A percentile compares a stretch with the other conserved stretches of the same genome.
Evolutionary conservation across 2,797 vertebrate genomes (phyloP).

Genomic region (Eurystomus glaucurus): DNA sequence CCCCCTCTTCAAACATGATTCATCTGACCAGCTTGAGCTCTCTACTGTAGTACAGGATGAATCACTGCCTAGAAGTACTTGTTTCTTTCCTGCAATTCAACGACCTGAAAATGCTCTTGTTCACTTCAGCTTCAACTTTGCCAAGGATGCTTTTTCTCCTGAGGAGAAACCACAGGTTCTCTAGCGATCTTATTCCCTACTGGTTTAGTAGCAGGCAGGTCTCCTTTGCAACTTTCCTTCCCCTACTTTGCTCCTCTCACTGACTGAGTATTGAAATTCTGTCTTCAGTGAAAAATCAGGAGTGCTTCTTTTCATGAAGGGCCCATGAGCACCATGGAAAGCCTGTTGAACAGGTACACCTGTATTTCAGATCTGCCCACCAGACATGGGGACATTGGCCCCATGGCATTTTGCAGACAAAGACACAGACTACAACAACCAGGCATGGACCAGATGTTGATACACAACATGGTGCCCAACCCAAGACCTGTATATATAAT

Average conservation of each 20-base stretch:
- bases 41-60: not conserved
- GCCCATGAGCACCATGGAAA: not conserved
- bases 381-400: rapidly evolving
- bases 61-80: not conserved
- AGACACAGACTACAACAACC: not conserved
- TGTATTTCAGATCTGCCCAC: not conserved
- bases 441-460: not conserved
- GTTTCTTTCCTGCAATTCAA: not conserved
- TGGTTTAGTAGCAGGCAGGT: not conserved
- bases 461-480: not conserved
- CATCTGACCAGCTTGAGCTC: not conserved
- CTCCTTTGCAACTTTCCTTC: not conserved
- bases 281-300: not conserved
- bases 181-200: not conserved
- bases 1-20: not conserved
- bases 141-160: not conserved
- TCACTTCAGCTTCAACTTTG: not conserved
- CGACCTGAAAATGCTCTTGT: not conserved
- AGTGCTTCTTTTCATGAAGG: not conserved
- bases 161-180: not conserved
- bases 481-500: not conserved
- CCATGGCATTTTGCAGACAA: not conserved
- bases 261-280: not conserved
- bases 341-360: not conserved
- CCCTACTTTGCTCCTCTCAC: not conserved